A percentile compares a stretch with the other conserved stretches of the same genome.
These are phyloP conservation scores for Lasioglossum malachurum DNA, from an alignment of 2,888 invertebrate species.

Conservation along the genomic window DNA sequence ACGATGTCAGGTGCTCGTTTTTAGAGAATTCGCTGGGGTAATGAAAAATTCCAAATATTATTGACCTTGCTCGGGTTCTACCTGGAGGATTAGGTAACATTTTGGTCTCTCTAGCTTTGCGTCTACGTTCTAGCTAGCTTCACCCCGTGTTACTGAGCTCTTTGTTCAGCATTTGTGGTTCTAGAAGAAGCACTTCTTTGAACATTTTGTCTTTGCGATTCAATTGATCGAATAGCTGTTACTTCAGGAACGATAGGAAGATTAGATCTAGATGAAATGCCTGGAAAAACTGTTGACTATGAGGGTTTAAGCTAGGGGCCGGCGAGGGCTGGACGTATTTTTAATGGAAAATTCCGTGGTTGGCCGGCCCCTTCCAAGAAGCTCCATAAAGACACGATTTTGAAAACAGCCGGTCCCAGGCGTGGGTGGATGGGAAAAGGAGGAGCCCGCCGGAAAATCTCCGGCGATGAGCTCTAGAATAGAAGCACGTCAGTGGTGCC, in stretches of 20 bases:
- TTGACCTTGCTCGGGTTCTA: too few species aligned
- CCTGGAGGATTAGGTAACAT: neutral
- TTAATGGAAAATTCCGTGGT: neutral
- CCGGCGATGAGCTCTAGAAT: conserved; percentile 59
- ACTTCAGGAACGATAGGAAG: neutral
- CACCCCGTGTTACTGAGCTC: neutral
- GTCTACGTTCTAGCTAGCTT: neutral
- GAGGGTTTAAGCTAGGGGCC: neutral
- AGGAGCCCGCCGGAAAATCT: conserved; percentile 34
- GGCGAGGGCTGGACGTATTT: neutral
- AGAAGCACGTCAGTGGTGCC: conserved; percentile 62
- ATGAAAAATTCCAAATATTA: neutral
- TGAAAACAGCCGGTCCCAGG: conserved; percentile 3
- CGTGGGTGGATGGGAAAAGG: neutral
- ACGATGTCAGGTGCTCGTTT: neutral
- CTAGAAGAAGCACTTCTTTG: neutral
- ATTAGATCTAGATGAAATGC: neutral
- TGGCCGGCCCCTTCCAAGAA: neutral
- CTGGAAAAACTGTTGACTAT: neutral
- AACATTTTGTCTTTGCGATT: neutral
- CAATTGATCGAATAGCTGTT: neutral
- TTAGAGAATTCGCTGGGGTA: neutral
- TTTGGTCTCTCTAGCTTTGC: neutral
- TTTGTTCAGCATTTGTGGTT: neutral
- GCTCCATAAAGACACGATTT: neutral